phyloP scores from a whole-genome alignment of 2,797 vertebrate species.

The Leuciscus waleckii region DNA sequence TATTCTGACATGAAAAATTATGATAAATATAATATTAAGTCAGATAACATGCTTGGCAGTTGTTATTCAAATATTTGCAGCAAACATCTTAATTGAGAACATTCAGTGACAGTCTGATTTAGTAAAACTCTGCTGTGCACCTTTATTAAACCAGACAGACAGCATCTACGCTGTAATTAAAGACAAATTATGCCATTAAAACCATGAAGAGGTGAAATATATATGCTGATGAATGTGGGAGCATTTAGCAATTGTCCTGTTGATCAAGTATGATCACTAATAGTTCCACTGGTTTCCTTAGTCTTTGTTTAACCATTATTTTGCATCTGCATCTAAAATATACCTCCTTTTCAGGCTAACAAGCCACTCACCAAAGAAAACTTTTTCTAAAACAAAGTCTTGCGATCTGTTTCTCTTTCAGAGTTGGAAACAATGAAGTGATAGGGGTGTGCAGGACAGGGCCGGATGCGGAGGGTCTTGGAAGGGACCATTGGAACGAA shows the following conservation, averaged over 20 bases:
- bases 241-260: neutral
- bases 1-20: neutral
- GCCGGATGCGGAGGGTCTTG: conserved; percentile 92
- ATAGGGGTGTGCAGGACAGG: conserved; percentile 93
- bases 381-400: neutral
- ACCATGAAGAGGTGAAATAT: neutral
- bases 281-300: neutral
- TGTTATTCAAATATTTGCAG: neutral
- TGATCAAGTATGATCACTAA: neutral
- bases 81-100: neutral
- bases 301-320: neutral
- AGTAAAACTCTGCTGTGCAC: neutral
- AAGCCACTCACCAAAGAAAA: too few species aligned
- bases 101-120: too few species aligned
- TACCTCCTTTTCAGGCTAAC: neutral
- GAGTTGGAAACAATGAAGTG: conserved; percentile 98
- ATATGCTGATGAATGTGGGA: conserved; percentile 8
- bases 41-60: neutral
- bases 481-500: conserved; percentile 98
- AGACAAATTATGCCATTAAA: neutral
- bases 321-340: neutral
- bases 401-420: conserved; percentile 60
- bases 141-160: conserved; percentile 2
- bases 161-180: neutral
- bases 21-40: neutral